Evolutionary conservation across 2,113 vertebrate genomes (phyloP), one percentile per base, ranked within the genome.

Genomic region (Nothobranchius furzeri): DNA sequence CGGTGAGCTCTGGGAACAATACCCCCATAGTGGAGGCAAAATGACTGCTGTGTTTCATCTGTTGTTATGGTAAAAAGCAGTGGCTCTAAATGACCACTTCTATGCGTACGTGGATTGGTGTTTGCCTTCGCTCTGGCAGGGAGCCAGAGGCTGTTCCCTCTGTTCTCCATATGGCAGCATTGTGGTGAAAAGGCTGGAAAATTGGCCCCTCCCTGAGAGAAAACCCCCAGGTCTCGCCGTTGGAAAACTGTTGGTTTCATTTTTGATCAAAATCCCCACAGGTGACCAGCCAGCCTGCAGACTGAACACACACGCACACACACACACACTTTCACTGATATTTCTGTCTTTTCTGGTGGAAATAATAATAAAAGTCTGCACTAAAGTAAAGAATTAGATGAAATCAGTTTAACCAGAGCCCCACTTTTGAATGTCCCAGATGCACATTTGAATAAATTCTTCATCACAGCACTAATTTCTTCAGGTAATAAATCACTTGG

Each of bases 81-180:
- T 69, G 80, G 89, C 51, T 88, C 37, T 86, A 92, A 92, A 92
- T 93, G 89, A 84, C 78, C 85, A 84, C 89, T 74, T 60, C 84
- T 93, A 87, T 88, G 90, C 43, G 70, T 92, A 90, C 91, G 90
- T 87, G 90, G 85, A 92, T 92, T 89, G 91, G 92, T 93, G 92
- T 93, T 93, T 90, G 87, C 51, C 81, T 91, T 91, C 87, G 83
- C 82, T 89, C 90, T 90, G 89, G 90, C 85, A 89, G 92, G 93
- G 91, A 56, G 91, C 67, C 76, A 88, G 86, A 88, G 78, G 70
- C 88, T 86, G 60, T 91, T 93, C 95, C 95, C 94, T 96, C 96
- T 98, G 93, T 92, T 95, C 93, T 88, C 94, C 94, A 94, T 96
- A 95, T 95, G 95, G 95, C 93, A 80, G 93, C 90, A 89, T 93